Evolutionary conservation across 2,888 invertebrate species (phyloP).

Genomic region (Lasioglossum zephyrum): DNA sequence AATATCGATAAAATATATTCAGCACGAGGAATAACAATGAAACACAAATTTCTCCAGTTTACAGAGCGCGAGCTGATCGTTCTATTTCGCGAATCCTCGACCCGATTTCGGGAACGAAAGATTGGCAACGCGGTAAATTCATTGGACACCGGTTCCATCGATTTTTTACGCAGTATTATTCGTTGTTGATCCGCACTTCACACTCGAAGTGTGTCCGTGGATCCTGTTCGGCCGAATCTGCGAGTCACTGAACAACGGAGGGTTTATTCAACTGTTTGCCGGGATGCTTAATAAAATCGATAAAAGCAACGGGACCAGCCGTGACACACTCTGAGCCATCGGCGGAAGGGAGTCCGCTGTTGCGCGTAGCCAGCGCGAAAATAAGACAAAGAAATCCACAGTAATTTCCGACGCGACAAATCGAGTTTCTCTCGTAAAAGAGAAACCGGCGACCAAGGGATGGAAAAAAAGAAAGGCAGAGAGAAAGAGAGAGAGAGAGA

Average conservation of each 20-base stretch:
- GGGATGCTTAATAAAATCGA: slow-evolving; percentile 10
- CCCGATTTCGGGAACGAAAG: not conserved
- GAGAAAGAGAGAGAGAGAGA: not conserved
- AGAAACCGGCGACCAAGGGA: not conserved
- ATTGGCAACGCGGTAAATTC: slow-evolving; percentile 5
- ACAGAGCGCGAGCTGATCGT: not conserved
- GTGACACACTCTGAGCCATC: not conserved
- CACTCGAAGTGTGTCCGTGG: not conserved
- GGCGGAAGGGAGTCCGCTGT: not conserved
- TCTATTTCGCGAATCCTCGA: not conserved
- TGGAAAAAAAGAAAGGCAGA: not conserved
- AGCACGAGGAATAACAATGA: not conserved
- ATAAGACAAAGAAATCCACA: not conserved
- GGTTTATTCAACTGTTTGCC: slow-evolving; percentile 2
- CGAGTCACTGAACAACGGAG: slow-evolving; percentile 9
- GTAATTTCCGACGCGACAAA: slow-evolving; percentile 32
- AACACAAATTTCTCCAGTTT: not conserved
- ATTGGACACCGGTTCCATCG: not conserved
- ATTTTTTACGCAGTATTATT: not conserved
- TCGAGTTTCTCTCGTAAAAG: slow-evolving; percentile 1
- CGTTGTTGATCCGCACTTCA: not conserved
- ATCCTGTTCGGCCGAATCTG: slow-evolving; percentile 4
- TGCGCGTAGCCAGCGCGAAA: not conserved
- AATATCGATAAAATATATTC: not conserved
- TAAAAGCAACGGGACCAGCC: not conserved